Base-by-base conservation (phyloP, 2,113 vertebrate genomes). In the Strigops habroptila region DNA sequence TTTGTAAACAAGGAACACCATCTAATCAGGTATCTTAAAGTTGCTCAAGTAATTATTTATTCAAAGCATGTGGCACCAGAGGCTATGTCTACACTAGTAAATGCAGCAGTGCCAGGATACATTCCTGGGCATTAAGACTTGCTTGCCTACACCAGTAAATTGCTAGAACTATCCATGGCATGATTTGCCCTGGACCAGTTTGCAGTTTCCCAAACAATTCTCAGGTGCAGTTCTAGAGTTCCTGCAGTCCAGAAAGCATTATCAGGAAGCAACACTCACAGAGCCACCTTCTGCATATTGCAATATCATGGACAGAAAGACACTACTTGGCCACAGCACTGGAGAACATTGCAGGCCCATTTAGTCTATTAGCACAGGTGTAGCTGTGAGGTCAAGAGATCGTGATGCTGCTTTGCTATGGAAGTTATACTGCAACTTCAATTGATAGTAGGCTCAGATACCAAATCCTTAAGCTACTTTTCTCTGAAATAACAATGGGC, bases 1-100 rank as follows among this genome's bases (percentile, higher is more conserved):
- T 73, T 49, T 28, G 23, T 73, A 59, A 85, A 13, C 25, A 46
- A 53, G 23, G 28, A 94, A 78, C 3, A 55, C 7, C 30, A 78
- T 14, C 41, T 33, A 16, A 94, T 71, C 39, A 48, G 64, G 7
- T 14, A 86, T 19, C 64, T 93, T 88, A 48, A 88, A 83, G 37
- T 53, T 86, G 31, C 46, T 67, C 28, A 77, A 68, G 37, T 79
- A 62, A 80, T 88, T 82, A 93, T 59, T 83, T 77, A 86, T 90
- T 52, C 68, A 88, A 96, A 90, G 59, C 24, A 67, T 3, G 31
- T 86, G 83, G 64, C 57, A 92, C 39, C 51, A 92, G 69, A 84
- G 73, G 60, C 80, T 89, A 33, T 43, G 65, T 46, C 83, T 81
- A 86, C 44, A 75, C 48, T 5, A 81, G 46, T 9, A 77, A 77